Evolutionary conservation across 2,113 vertebrate species (phyloP).

Genomic region (Lophius piscatorius): DNA sequence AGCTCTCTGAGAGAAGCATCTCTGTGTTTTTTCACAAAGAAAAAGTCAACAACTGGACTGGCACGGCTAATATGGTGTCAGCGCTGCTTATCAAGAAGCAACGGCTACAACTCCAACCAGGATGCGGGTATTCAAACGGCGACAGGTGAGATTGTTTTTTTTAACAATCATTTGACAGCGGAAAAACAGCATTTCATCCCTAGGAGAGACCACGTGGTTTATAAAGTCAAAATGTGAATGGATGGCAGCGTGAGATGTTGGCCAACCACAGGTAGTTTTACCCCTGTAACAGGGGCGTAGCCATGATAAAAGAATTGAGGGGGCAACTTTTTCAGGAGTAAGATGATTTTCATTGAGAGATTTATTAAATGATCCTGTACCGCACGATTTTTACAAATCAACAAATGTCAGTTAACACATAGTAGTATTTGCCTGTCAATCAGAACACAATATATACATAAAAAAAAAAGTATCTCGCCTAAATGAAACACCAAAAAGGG

Average conservation of each 20-base stretch:
- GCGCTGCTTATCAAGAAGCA: slow-evolving; percentile 24
- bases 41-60: slow-evolving; percentile 59
- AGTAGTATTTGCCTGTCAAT: too few species aligned
- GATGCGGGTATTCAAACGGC: slow-evolving; percentile 29
- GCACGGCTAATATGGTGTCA: slow-evolving; percentile 66
- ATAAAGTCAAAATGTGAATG: slow-evolving; percentile 11
- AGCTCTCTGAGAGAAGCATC: slow-evolving; percentile 46
- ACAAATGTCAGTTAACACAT: too few species aligned
- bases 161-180: too few species aligned
- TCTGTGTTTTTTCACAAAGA: slow-evolving; percentile 45
- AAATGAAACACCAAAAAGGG: too few species aligned
- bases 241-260: slow-evolving; percentile 22
- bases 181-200: slow-evolving; percentile 1
- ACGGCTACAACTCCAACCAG: slow-evolving; percentile 9
- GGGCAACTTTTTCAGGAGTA: too few species aligned
- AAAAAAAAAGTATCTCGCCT: too few species aligned
- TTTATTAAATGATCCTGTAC: too few species aligned
- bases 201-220: slow-evolving; percentile 1
- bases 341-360: too few species aligned
- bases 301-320: too few species aligned
- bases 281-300: too few species aligned
- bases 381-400: too few species aligned
- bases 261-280: background rate
- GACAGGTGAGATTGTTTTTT: background rate
- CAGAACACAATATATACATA: too few species aligned